Conservation (phyloP, 1,140 invertebrate genomes). For the Cylas formicarius region DNA sequence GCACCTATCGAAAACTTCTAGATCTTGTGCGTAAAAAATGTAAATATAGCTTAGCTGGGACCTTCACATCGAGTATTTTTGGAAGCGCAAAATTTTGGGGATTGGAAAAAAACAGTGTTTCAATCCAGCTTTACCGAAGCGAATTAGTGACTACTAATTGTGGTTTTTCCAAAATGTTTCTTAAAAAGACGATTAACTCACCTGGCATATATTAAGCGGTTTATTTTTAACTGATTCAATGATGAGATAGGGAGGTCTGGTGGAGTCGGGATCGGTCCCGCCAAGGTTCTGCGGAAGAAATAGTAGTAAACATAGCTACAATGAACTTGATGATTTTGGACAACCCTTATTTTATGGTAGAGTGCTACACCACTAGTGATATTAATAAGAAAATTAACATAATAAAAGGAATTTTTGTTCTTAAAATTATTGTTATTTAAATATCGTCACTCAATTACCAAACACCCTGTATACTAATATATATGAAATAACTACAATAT, state of each 20-base stretch:
- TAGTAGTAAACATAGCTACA: constrained; percentile 11
- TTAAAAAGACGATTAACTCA: constrained; percentile 24
- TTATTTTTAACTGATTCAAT: constrained; percentile 38
- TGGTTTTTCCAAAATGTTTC: background rate
- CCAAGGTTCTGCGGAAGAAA: constrained; percentile 44
- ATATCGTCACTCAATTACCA: no score
- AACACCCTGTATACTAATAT: no score
- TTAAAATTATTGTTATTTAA: background rate
- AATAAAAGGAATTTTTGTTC: constrained; percentile 3
- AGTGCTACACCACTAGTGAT: background rate
- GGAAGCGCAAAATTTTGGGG: constrained; percentile 17
- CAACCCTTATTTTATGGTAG: background rate
- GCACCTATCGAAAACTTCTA: no score
- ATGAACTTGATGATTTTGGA: background rate
- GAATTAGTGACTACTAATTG: constrained; percentile 1
- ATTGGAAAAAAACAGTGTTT: constrained; percentile 7
- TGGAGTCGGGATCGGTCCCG: constrained; percentile 45
- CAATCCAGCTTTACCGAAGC: background rate
- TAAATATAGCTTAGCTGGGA: constrained; percentile 22
- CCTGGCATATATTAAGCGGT: constrained; percentile 36
- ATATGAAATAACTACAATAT: no score
- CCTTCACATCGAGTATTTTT: constrained; percentile 20
- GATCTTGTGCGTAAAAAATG: no score
- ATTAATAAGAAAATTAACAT: constrained; percentile 12
- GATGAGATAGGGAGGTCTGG: constrained; percentile 47